Percentiles rank a stretch among this genome's conserved stretches.
Conservation (phyloP, 2,797 vertebrate genomes). For the Manis pentadactyla region DNA sequence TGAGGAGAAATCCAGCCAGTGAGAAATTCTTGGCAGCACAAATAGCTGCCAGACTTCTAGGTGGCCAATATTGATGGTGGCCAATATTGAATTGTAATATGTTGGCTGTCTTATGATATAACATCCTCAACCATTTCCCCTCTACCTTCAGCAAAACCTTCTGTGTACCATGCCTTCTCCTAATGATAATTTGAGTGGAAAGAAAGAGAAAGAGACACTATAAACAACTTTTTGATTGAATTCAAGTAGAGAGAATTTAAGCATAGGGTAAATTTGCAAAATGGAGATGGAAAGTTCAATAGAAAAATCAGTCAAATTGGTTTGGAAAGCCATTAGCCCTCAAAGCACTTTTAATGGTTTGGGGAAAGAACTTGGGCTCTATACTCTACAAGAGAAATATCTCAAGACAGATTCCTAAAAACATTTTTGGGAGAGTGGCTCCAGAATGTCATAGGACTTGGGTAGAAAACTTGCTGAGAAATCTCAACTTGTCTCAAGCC, state of each 20-base stretch:
- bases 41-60: neutral
- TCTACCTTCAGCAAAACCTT: neutral
- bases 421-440: rapidly evolving
- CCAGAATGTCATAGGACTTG: too few species aligned
- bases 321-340: neutral
- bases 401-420: neutral
- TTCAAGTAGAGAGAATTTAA: neutral
- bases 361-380: too few species aligned
- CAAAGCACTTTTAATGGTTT: too few species aligned
- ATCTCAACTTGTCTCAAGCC: too few species aligned
- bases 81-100: rapidly evolving
- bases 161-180: neutral
- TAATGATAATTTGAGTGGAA: neutral
- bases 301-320: neutral
- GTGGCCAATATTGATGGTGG: rapidly evolving
- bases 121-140: too few species aligned
- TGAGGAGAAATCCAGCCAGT: neutral
- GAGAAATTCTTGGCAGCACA: neutral
- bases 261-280: neutral
- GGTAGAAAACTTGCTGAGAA: neutral
- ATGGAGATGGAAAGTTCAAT: neutral
- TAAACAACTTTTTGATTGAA: neutral
- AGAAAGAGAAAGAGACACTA: neutral
- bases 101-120: too few species aligned
- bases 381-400: neutral